Percentiles rank a stretch among this genome's conserved stretches.
Evolutionary conservation across 1,140 invertebrate genomes (phyloP).

Genomic region (Apocrypta bakeri): DNA sequence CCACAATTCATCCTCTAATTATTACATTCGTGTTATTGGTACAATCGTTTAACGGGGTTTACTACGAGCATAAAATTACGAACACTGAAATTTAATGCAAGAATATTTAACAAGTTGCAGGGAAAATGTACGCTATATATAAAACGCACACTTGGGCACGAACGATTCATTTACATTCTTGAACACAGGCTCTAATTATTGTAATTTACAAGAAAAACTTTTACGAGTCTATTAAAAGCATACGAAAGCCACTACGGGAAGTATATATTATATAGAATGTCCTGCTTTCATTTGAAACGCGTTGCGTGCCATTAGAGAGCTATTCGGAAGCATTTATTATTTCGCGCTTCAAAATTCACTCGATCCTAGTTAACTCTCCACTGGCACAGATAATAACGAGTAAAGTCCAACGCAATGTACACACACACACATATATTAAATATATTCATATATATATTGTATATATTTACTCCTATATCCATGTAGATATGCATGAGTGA

Average conservation of each 20-base stretch:
- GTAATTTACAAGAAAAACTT: not conserved
- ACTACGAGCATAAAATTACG: too few relatives aligned
- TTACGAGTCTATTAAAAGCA: conserved; percentile 11
- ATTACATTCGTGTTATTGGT: too few relatives aligned
- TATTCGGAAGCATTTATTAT: conserved; percentile 31
- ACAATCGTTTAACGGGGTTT: too few relatives aligned
- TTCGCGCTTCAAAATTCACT: not conserved
- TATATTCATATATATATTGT: not conserved
- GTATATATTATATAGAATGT: not conserved
- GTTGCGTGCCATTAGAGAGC: conserved; percentile 16
- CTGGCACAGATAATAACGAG: not conserved
- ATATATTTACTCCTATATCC: not conserved
- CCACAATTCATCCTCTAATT: too few relatives aligned
- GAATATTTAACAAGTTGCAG: too few relatives aligned
- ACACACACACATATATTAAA: not conserved
- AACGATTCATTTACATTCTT: not conserved
- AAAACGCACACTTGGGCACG: not conserved
- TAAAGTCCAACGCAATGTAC: not conserved
- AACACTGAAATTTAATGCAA: not conserved
- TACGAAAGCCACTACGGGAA: not conserved
- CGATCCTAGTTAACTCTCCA: not conserved
- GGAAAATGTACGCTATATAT: not conserved
- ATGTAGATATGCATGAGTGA: not conserved
- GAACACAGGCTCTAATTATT: not conserved
- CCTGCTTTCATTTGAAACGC: not conserved